These are phyloP conservation scores for Rhea americana DNA, from an alignment of 2,113 vertebrate species.

Conservation along the genomic window DNA sequence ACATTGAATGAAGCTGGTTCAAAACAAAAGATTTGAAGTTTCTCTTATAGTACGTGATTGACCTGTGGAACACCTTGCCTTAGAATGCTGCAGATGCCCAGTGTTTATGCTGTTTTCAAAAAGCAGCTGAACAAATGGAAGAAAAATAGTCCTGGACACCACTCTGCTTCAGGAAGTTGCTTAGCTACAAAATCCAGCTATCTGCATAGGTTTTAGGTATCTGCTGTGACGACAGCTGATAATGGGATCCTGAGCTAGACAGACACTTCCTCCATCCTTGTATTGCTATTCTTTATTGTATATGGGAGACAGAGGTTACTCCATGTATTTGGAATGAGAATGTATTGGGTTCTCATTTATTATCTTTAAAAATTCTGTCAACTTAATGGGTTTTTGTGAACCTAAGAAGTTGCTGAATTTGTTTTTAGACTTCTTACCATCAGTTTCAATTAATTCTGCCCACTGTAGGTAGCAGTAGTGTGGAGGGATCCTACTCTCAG, in stretches of 20 bases:
- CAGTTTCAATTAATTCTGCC: background rate
- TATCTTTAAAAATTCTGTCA: background rate
- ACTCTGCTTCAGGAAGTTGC: background rate
- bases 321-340: background rate
- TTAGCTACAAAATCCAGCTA: background rate
- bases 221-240: background rate
- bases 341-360: background rate
- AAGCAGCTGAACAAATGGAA: rapidly evolving
- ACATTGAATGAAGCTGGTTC: background rate
- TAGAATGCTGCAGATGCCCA: background rate
- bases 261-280: background rate
- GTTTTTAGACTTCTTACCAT: background rate
- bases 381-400: background rate
- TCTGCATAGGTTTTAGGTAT: background rate
- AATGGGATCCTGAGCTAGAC: background rate
- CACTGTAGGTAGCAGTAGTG: rapidly evolving
- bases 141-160: background rate
- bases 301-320: background rate
- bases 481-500: background rate
- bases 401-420: background rate
- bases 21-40: background rate
- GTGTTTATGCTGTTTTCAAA: background rate
- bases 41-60: background rate
- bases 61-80: background rate
- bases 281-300: background rate